Evolutionary conservation across 2,113 vertebrate species (phyloP).

Genomic region (Dryoscopus gambensis): DNA sequence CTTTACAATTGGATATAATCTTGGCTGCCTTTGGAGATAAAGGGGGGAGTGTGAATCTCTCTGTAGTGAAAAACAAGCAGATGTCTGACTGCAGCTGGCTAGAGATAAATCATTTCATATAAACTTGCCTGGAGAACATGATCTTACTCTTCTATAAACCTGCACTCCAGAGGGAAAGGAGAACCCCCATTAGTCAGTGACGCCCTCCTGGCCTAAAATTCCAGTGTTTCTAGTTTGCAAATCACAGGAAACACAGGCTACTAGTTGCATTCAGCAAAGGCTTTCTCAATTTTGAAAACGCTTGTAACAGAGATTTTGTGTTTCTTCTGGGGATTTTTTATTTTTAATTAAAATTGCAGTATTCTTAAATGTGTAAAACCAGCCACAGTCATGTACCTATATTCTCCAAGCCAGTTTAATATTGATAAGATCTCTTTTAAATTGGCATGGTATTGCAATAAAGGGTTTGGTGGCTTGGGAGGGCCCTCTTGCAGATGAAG

Average conservation of each 20-base stretch:
- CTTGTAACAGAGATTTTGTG: background rate
- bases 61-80: conserved; percentile 49
- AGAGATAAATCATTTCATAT: conserved; percentile 45
- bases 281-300: background rate
- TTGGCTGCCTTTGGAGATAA: conserved; percentile 7
- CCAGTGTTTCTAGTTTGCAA: background rate
- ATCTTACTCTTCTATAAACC: conserved; percentile 42
- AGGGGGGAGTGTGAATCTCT: background rate
- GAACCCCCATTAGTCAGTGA: conserved; percentile 50
- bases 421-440: background rate
- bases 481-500: background rate
- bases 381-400: background rate
- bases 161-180: conserved; percentile 17
- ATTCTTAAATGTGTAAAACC: background rate
- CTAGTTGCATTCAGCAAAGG: background rate
- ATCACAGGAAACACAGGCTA: background rate
- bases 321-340: background rate
- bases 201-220: conserved; percentile 11
- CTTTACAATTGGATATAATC: background rate
- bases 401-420: background rate
- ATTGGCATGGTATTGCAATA: background rate
- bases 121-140: conserved; percentile 47
- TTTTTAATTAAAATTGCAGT: background rate
- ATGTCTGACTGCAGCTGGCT: conserved; percentile 58
- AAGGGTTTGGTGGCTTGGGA: background rate